Conservation (phyloP, 2,113 vertebrate species). For the Paradisaea rubra region DNA sequence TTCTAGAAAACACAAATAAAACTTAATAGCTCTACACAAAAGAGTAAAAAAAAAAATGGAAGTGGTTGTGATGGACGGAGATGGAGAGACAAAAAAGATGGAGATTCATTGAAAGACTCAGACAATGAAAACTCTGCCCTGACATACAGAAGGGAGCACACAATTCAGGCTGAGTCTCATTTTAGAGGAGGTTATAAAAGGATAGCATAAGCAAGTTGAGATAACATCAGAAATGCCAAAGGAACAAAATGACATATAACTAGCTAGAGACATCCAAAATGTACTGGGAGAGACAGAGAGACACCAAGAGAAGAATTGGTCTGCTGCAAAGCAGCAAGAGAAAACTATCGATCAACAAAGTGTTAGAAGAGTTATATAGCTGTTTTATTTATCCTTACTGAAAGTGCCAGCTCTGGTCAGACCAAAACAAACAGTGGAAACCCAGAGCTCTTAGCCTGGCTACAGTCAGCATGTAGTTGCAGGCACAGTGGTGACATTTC, state of each 20-base stretch:
- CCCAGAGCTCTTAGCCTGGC: neutral
- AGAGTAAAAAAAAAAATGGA: neutral
- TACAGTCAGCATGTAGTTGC: neutral
- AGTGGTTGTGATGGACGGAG: neutral
- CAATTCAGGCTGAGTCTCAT: neutral
- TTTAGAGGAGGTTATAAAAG: neutral
- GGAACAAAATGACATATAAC: slow-evolving; percentile 9
- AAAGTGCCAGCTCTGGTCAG: neutral
- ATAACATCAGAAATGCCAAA: slow-evolving; percentile 9
- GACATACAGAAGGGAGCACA: neutral
- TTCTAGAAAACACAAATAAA: neutral
- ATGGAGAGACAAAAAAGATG: neutral
- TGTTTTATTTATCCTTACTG: neutral
- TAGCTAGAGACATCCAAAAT: neutral
- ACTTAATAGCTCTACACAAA: neutral
- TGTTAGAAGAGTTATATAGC: neutral
- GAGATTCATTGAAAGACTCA: neutral
- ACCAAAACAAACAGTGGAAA: neutral
- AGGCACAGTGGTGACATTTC: neutral
- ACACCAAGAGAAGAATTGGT: neutral
- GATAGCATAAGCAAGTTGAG: neutral
- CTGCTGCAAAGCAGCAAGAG: neutral
- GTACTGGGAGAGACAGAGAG: rapidly evolving
- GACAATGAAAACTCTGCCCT: neutral
- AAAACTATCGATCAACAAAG: neutral